Evolutionary conservation across 2,888 invertebrate species (phyloP), one percentile per base, ranked within the genome.

Genomic region (Malthinus flaveolus): DNA sequence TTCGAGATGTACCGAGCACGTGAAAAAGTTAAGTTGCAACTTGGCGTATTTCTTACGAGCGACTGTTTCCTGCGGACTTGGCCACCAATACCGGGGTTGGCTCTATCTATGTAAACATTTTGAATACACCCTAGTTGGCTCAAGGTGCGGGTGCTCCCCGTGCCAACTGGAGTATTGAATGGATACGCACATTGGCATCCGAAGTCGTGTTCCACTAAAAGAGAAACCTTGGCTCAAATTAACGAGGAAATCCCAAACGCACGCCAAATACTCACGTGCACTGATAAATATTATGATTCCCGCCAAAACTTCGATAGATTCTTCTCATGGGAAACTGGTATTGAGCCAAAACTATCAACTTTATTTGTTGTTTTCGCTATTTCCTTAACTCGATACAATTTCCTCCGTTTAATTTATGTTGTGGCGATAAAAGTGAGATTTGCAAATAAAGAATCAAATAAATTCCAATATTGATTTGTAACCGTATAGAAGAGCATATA

Each of bases 151-250:
- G 67, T 67, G 64, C 69, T 67, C 67, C 68, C 66, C 68, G 70
- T 72, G 76, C 76, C 76, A 76, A 75, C 74, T 75, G 73, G 74
- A 74, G 72, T 71, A 67, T 68, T 71, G 68, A 71, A 69, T 71
- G 70, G 70, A 68, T 62, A 71, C 68, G 68, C 69, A 70, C 68
- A 67, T 69, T 70, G 70, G 69, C 69, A 71, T 64, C 64, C 61
- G 64, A 63, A 68, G 65, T 68, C 66, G 52, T 56, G 63, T 62
- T 66, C 66, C 66, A 68, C 66, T 68, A 67, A 64, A 59, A 67
- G 67, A 62, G 65, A 50, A 68, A 68, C 70, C 69, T 73, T 73
- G 73, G 72, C 72, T 70, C 65, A 65, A 66, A 63, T 68, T 68
- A 71, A 62, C 64, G 61, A 68, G 71, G 70, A 69, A 71, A 70